These are phyloP conservation scores for Hofmannophila pseudospretella DNA, from an alignment of 2,888 invertebrate genomes.

Conservation along the genomic window DNA sequence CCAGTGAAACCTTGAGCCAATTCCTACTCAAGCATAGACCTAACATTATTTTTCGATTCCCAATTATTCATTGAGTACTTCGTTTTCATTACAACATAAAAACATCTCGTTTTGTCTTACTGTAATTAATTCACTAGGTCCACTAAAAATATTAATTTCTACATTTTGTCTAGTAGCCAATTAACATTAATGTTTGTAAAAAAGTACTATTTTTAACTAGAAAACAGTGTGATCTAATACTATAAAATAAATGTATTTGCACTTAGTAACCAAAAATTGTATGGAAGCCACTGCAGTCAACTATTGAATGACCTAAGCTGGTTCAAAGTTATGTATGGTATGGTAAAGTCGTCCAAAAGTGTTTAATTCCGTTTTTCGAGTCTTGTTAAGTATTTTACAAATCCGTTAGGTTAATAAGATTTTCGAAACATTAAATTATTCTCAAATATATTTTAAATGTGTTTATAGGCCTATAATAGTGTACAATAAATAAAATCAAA, in stretches of 20 bases:
- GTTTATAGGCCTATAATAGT: slow-evolving; percentile 8
- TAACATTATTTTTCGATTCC: too few species aligned
- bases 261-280: slow-evolving; percentile 1
- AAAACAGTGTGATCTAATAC: slow-evolving; percentile 11
- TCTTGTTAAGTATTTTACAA: slow-evolving; percentile 48
- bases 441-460: too few species aligned
- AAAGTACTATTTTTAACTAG: slow-evolving; percentile 15
- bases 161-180: slow-evolving; percentile 41
- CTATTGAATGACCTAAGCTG: slow-evolving; percentile 12
- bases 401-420: slow-evolving; percentile 35
- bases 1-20: too few species aligned
- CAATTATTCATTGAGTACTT: too few species aligned
- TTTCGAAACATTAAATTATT: too few species aligned
- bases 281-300: slow-evolving; percentile 8
- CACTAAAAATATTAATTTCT: slow-evolving; percentile 25
- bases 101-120: slow-evolving; percentile 18
- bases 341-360: slow-evolving; percentile 29
- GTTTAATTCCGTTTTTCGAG: slow-evolving; percentile 30
- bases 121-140: slow-evolving; percentile 20
- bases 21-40: too few species aligned
- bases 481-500: slow-evolving; percentile 18
- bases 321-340: too few species aligned
- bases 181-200: slow-evolving; percentile 32
- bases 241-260: not conserved
- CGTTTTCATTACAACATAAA: slow-evolving; percentile 14